These are phyloP conservation scores for Danaus plexippus DNA, from an alignment of 1,140 invertebrate genomes.

Conservation along the genomic window DNA sequence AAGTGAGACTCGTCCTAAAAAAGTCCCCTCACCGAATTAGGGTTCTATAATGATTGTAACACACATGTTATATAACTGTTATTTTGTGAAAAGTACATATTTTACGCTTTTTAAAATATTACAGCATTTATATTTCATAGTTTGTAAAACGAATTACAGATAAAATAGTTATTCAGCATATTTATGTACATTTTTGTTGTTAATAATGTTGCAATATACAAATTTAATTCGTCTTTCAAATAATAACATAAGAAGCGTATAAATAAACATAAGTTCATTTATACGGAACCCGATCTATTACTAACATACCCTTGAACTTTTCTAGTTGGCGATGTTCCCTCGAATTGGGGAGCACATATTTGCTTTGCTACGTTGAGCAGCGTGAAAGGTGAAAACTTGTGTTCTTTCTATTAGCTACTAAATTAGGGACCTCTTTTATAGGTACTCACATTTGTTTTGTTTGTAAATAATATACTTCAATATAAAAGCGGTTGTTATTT, in stretches of 20 bases:
- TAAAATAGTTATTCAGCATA: no score
- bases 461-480: slow-evolving; percentile 17
- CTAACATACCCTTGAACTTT: slow-evolving; percentile 16
- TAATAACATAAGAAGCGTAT: no score
- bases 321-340: slow-evolving; percentile 14
- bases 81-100: no score
- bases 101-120: no score
- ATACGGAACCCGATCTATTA: slow-evolving; percentile 12
- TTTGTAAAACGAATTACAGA: no score
- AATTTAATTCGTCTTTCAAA: no score
- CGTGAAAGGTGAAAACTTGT: slow-evolving; percentile 22
- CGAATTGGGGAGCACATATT: slow-evolving; percentile 24
- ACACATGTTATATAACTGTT: no score
- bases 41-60: background rate
- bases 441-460: slow-evolving; percentile 12
- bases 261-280: background rate
- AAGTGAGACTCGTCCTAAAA: slow-evolving; percentile 27
- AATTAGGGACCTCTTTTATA: slow-evolving; percentile 22
- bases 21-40: slow-evolving; percentile 19
- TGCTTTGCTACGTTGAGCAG: slow-evolving; percentile 20
- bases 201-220: no score
- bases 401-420: slow-evolving; percentile 25
- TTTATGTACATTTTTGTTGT: no score
- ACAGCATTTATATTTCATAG: background rate
- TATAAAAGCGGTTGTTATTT: no score